Conservation (phyloP, 2,797 vertebrate species). For the Peromyscus melanophrys region DNA sequence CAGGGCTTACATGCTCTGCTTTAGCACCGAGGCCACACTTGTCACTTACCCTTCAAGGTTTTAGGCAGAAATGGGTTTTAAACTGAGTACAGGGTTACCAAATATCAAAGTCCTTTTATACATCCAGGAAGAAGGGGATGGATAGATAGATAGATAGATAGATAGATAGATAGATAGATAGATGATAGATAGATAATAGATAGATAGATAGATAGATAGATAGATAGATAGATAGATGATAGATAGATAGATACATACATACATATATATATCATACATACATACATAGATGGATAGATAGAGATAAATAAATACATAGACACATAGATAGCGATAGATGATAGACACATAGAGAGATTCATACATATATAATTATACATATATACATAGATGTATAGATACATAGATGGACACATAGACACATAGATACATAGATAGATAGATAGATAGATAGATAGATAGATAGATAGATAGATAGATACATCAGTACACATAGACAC, state of each 20-base stretch:
- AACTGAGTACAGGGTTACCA: not conserved
- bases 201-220: not conserved
- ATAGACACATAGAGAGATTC: too few species aligned
- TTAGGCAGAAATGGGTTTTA: conserved; percentile 28
- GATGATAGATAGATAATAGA: not conserved
- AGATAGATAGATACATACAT: not conserved
- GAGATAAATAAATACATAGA: not conserved
- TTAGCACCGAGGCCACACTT: not conserved
- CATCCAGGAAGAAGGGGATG: not conserved
- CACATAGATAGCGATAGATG: not conserved
- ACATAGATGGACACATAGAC: not conserved
- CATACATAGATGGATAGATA: not conserved
- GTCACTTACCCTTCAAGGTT: not conserved
- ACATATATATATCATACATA: too few species aligned
- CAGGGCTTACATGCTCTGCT: too few species aligned
- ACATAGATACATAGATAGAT: too few species aligned
- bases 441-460: too few species aligned
- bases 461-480: not conserved
- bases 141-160: not conserved
- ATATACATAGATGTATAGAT: not conserved
- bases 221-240: too few species aligned
- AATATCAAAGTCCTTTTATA: not conserved
- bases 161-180: not conserved
- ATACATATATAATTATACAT: not conserved
- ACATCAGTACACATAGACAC: not conserved